Percentiles rank a stretch among this genome's conserved stretches.
Evolutionary conservation across 2,113 vertebrate species (phyloP).

Genomic region (Pleuronectes platessa): DNA sequence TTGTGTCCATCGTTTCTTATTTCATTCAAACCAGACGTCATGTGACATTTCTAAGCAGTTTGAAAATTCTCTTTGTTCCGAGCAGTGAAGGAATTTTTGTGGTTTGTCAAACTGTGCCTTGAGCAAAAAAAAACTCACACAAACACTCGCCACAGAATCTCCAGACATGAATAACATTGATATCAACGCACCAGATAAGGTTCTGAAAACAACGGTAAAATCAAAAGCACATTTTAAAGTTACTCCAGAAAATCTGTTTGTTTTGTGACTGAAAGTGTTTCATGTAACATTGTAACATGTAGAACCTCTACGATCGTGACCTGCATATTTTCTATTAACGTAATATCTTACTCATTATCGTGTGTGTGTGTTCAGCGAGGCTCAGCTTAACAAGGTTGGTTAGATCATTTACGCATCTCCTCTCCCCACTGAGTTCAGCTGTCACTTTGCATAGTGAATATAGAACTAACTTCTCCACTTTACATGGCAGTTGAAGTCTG

Average conservation of each 20-base stretch:
- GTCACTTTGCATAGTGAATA: slow-evolving; percentile 59
- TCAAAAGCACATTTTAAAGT: slow-evolving; percentile 29
- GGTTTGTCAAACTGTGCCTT: slow-evolving; percentile 51
- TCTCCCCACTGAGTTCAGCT: slow-evolving; percentile 21
- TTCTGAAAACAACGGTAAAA: slow-evolving; percentile 26
- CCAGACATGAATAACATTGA: slow-evolving; percentile 46
- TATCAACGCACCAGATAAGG: slow-evolving; percentile 54
- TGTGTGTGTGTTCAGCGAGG: slow-evolving; percentile 11
- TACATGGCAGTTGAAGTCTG: slow-evolving; percentile 53
- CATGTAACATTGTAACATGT: slow-evolving; percentile 28
- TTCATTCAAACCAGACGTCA: slow-evolving; percentile 4
- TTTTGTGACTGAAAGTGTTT: neutral
- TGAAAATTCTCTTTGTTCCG: slow-evolving; percentile 29
- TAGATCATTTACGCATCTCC: slow-evolving; percentile 50
- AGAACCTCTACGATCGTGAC: slow-evolving; percentile 12
- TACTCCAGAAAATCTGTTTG: neutral
- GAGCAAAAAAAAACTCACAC: slow-evolving; percentile 29
- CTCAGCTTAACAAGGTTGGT: slow-evolving; percentile 45
- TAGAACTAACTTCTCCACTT: slow-evolving; percentile 30
- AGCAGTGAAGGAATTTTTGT: slow-evolving; percentile 43
- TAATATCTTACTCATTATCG: slow-evolving; percentile 24
- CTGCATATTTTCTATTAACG: slow-evolving; percentile 43
- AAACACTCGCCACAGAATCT: slow-evolving; percentile 52
- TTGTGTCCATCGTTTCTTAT: slow-evolving; percentile 1
- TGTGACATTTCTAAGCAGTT: slow-evolving; percentile 39